Evolutionary conservation across 2,113 vertebrate species (phyloP), one percentile per base, ranked within the genome.

Genomic region (Bubo bubo): DNA sequence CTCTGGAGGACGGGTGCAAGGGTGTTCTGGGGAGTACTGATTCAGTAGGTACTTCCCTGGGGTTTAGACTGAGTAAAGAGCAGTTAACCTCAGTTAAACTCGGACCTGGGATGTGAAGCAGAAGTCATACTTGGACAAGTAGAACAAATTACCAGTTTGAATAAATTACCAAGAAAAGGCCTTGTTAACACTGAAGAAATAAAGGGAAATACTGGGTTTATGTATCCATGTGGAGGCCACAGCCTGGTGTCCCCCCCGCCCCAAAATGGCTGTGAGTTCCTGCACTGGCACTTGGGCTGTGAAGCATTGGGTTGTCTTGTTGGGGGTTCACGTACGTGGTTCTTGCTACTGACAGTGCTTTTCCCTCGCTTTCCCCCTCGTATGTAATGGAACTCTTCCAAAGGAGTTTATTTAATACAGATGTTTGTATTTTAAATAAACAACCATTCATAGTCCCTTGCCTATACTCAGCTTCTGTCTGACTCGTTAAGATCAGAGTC

Each of bases 341-440:
- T 41, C 47, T 4, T 75, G n/a, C 55, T 77, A 0, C 80, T 49
- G 67, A 5, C 30, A 24, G 7, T 0, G 1, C 34, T 58, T 21
- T 39, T 53, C 49, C 24, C 39, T 50, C 32, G 63, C 88, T 39
- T 19, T n/a, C 12, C 28, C 21, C 55, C 30, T 27, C 0, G 2
- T 56, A 27, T 21, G 8, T 15, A 59, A 24, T 59, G 35, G 56
- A 34, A 50, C 39, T 24, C 21, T 45, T 49, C 91, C 77, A 79
- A 34, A 60, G 17, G 24, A 52, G 21, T 56, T 95, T 43, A 30
- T 91, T 81, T 79, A 85, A 87, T 87, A 91, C 91, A 91, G 88
- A 52, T 91, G 86, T 70, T 95, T 91, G 68, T 88, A 1, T 74
- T 73, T 73, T 39, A 66, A 63, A 66, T 41, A 91, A 91, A 73